Conservation (phyloP, 2,888 invertebrate species). For the Lypha dubia region DNA sequence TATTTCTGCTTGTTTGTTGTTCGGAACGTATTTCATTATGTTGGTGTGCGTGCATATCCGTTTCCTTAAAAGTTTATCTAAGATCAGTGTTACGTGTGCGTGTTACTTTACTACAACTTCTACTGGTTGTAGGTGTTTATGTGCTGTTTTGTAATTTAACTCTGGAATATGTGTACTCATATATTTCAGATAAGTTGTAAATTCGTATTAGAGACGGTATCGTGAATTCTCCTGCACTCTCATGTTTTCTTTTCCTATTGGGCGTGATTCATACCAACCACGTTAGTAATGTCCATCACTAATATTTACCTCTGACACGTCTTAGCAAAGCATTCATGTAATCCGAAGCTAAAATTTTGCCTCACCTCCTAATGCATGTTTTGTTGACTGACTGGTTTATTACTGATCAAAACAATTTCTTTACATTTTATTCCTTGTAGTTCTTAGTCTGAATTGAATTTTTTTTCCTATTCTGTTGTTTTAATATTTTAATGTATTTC, state of each 20-base stretch:
- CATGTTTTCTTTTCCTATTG: background rate
- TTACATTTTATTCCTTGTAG: background rate
- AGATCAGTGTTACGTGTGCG: conserved; percentile 69
- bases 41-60: conserved; percentile 68
- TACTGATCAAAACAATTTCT: conserved; percentile 19
- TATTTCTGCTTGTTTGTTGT: conserved; percentile 21
- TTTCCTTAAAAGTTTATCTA: conserved; percentile 70
- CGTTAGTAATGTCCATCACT: background rate
- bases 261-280: background rate
- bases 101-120: conserved; percentile 42
- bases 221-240: background rate
- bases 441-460: background rate
- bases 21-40: conserved; percentile 41
- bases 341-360: no score
- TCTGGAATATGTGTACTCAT: background rate
- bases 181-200: background rate
- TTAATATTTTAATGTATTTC: conserved; percentile 41
- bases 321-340: conserved; percentile 17
- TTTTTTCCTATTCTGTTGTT: conserved; percentile 1
- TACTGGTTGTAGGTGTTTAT: conserved; percentile 32
- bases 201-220: background rate
- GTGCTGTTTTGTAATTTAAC: conserved; percentile 32
- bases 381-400: background rate
- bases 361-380: no score
- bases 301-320: background rate